Percentiles rank a stretch among this genome's conserved stretches.
These are phyloP conservation scores for Synaphobranchus kaupii DNA, from an alignment of 2,797 vertebrate species.

Conservation along the genomic window DNA sequence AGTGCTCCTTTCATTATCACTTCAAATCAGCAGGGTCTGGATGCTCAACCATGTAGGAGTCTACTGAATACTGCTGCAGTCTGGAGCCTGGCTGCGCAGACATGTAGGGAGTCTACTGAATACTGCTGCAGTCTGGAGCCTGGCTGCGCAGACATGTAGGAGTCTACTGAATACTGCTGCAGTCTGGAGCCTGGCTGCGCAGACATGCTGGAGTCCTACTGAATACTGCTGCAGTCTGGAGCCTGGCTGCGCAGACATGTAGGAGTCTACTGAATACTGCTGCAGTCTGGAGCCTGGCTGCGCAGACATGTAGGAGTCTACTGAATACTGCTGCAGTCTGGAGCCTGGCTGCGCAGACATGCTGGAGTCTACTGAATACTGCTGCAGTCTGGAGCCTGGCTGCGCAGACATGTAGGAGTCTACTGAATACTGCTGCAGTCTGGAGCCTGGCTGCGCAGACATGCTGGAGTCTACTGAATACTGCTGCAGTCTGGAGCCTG, in stretches of 20 bases:
- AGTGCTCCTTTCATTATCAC: background rate
- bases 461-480: too few species aligned
- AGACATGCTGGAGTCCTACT: background rate
- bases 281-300: background rate
- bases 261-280: background rate
- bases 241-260: background rate
- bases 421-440: too few species aligned
- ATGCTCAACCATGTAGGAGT: background rate
- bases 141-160: background rate
- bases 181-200: background rate
- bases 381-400: background rate
- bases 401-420: too few species aligned
- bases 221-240: background rate
- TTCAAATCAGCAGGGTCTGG: background rate
- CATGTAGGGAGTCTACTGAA: background rate
- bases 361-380: background rate
- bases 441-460: too few species aligned
- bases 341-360: too few species aligned
- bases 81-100: background rate
- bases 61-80: background rate
- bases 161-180: background rate
- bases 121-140: background rate
- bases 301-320: background rate
- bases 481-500: background rate
- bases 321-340: background rate